Percentiles rank a stretch among this genome's conserved stretches.
These are phyloP conservation scores for Planococcus citri DNA, from an alignment of 1,140 invertebrate species.

Conservation along the genomic window DNA sequence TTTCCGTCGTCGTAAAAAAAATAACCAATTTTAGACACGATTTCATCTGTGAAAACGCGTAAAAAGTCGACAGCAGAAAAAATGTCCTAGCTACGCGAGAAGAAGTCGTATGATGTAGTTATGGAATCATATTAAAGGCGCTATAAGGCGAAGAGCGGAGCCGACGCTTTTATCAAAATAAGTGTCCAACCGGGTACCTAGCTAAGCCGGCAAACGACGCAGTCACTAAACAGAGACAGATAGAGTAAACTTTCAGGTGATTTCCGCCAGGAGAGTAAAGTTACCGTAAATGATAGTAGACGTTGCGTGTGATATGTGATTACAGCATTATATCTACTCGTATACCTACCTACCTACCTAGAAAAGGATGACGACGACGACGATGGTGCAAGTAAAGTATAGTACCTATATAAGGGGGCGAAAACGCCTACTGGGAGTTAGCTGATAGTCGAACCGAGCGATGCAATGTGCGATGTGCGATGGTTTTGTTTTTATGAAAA, in stretches of 20 bases:
- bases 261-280: slow-evolving; percentile 13
- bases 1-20: too few species aligned
- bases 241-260: slow-evolving; percentile 1
- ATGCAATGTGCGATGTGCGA: too few species aligned
- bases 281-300: slow-evolving; percentile 15
- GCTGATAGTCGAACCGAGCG: neutral
- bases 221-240: neutral
- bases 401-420: too few species aligned
- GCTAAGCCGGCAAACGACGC: neutral
- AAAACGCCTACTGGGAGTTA: slow-evolving; percentile 13
- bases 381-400: too few species aligned
- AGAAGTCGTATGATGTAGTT: too few species aligned
- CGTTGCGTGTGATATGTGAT: slow-evolving; percentile 19
- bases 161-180: slow-evolving; percentile 15
- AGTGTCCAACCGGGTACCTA: neutral
- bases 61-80: too few species aligned
- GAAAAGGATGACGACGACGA: neutral
- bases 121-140: too few species aligned
- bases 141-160: too few species aligned
- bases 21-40: too few species aligned
- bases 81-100: too few species aligned
- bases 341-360: neutral
- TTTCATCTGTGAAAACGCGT: too few species aligned
- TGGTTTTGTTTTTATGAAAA: slow-evolving; percentile 10
- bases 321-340: neutral